phyloP scores from a whole-genome alignment of 2,888 invertebrate genomes.

The Thymelicus acteon region DNA sequence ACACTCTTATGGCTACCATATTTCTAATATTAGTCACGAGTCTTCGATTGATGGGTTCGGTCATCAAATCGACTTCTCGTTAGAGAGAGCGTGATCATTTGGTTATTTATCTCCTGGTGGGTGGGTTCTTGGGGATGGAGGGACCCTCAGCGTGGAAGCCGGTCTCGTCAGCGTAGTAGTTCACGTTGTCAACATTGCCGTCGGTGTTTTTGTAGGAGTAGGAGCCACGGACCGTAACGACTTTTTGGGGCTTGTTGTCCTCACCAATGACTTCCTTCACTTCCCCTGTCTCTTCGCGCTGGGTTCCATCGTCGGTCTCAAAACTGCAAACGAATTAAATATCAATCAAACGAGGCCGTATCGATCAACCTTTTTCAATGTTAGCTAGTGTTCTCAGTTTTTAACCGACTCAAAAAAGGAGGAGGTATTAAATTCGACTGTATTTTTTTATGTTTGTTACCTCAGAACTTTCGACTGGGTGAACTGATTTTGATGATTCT shows the following conservation, averaged over 20 bases:
- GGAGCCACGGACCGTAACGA: slow-evolving; percentile 85
- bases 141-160: slow-evolving; percentile 86
- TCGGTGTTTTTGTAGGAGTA: slow-evolving; percentile 83
- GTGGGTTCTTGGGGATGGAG: slow-evolving; percentile 81
- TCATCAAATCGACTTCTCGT: slow-evolving; percentile 44
- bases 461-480: no score
- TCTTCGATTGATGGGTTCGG: slow-evolving; percentile 11
- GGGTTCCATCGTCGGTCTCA: slow-evolving; percentile 84
- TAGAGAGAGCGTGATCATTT: slow-evolving; percentile 21
- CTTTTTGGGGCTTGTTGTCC: slow-evolving; percentile 83
- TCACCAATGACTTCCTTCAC: slow-evolving; percentile 72
- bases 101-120: slow-evolving; percentile 56
- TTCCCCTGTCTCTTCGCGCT: slow-evolving; percentile 78
- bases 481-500: no score
- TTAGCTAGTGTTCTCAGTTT: no score
- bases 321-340: slow-evolving; percentile 56
- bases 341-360: background rate
- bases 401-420: no score
- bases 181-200: slow-evolving; percentile 79
- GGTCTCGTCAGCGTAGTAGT: slow-evolving; percentile 86
- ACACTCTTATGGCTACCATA: slow-evolving; percentile 41
- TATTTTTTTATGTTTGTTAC: no score
- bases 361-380: no score
- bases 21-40: slow-evolving; percentile 28
- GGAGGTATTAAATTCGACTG: no score